These are phyloP conservation scores for Andrena praecox DNA, from an alignment of 2,888 invertebrate genomes.

Conservation along the genomic window DNA sequence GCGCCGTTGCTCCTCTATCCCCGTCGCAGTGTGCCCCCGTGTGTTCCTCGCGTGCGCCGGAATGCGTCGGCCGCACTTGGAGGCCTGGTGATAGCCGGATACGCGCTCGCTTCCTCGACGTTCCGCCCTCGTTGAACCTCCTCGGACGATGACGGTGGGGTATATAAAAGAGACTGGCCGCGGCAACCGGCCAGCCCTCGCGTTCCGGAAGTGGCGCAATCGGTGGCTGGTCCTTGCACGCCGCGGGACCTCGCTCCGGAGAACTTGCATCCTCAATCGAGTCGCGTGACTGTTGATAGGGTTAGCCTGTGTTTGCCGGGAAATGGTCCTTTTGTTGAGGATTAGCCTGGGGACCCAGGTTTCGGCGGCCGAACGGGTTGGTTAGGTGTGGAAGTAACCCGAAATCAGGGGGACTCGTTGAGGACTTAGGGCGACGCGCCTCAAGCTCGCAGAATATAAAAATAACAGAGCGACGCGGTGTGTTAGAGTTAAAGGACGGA, in stretches of 20 bases:
- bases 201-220: conserved; percentile 16
- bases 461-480: neutral
- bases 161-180: neutral
- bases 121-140: conserved; percentile 9
- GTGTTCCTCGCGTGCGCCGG: conserved; percentile 9
- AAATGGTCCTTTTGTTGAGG: neutral
- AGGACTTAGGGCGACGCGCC: too few species aligned
- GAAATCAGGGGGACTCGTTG: too few species aligned
- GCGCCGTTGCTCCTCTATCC: conserved; percentile 10
- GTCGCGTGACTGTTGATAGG: neutral
- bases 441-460: neutral
- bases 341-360: too few species aligned
- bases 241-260: neutral
- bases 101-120: conserved; percentile 4
- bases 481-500: neutral
- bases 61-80: conserved; percentile 8
- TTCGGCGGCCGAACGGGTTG: too few species aligned
- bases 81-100: conserved; percentile 11
- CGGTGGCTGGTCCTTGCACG: conserved; percentile 25
- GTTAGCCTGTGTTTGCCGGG: neutral
- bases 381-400: too few species aligned
- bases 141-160: conserved; percentile 18
- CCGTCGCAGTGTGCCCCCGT: conserved; percentile 13
- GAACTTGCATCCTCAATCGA: neutral
- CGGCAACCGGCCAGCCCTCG: neutral